phyloP scores from a whole-genome alignment of 2,888 invertebrate genomes.

The Acronicta leporina region DNA sequence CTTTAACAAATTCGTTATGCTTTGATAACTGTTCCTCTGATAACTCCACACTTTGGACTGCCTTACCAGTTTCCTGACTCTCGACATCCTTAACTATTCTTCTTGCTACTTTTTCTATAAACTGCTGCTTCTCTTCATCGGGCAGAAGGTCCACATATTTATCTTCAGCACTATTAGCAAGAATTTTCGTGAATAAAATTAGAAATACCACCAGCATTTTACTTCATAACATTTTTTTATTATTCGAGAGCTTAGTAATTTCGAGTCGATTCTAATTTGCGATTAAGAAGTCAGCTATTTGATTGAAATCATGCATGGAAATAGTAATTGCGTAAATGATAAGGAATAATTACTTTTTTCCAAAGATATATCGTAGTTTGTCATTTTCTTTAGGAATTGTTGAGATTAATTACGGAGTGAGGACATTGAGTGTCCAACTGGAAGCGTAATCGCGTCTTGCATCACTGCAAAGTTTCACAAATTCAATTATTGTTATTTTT shows the following conservation, averaged over 20 bases:
- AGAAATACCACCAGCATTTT: conserved; percentile 58
- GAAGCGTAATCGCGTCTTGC: too few relatives aligned
- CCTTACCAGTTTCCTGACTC: conserved; percentile 47
- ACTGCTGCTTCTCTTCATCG: conserved; percentile 73
- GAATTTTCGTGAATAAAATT: conserved; percentile 38
- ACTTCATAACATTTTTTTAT: conserved; percentile 45
- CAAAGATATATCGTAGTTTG: conserved; percentile 11
- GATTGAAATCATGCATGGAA: conserved; percentile 49
- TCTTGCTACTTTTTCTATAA: conserved; percentile 74
- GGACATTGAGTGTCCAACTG: not conserved
- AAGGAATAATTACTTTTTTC: conserved; percentile 47
- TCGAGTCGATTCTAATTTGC: conserved; percentile 25
- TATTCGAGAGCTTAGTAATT: conserved; percentile 21
- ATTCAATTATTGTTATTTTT: too few relatives aligned
- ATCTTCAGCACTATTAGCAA: conserved; percentile 62
- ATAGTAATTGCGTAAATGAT: conserved; percentile 56
- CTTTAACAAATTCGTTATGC: conserved; percentile 69
- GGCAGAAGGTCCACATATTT: conserved; percentile 77
- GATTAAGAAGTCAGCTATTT: conserved; percentile 32
- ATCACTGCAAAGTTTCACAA: too few relatives aligned
- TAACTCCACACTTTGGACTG: conserved; percentile 60
- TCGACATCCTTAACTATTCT: conserved; percentile 72
- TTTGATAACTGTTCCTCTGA: conserved; percentile 66
- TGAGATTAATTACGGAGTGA: conserved; percentile 1
- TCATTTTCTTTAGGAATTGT: conserved; percentile 13